A percentile compares a stretch with the other conserved stretches of the same genome.
Conservation (phyloP, 2,888 invertebrate genomes). For the Dioctria rufipes region DNA sequence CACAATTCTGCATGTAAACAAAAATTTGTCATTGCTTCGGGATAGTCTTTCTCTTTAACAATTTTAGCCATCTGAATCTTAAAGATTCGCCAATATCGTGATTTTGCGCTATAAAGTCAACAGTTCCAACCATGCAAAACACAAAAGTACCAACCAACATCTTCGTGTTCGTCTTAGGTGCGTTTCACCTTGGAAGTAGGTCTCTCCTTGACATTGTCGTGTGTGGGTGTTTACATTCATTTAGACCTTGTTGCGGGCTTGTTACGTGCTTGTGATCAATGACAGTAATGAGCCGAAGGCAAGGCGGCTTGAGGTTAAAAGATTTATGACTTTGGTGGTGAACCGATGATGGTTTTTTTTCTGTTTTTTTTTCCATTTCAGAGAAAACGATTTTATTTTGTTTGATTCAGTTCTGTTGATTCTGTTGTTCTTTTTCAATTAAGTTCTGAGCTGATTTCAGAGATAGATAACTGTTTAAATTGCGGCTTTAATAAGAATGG, state of each 20-base stretch:
- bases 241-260: constrained; percentile 18
- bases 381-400: neutral
- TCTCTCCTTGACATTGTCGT: constrained; percentile 57
- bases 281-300: constrained; percentile 12
- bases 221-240: constrained; percentile 30
- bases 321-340: constrained; percentile 14
- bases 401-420: too few relatives aligned
- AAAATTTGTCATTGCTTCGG: neutral
- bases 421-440: too few relatives aligned
- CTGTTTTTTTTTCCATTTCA: too few relatives aligned
- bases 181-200: constrained; percentile 48
- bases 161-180: neutral
- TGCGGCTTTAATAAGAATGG: too few relatives aligned
- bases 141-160: too few relatives aligned
- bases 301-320: neutral
- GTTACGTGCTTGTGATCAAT: neutral
- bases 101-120: neutral
- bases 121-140: neutral
- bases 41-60: too few relatives aligned
- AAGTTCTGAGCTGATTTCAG: neutral
- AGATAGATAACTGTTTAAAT: neutral
- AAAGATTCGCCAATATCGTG: neutral
- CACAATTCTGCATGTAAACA: neutral
- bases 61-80: neutral
- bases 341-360: neutral